Evolutionary conservation across 2,113 vertebrate genomes (phyloP).

Genomic region (Silurus asotus): DNA sequence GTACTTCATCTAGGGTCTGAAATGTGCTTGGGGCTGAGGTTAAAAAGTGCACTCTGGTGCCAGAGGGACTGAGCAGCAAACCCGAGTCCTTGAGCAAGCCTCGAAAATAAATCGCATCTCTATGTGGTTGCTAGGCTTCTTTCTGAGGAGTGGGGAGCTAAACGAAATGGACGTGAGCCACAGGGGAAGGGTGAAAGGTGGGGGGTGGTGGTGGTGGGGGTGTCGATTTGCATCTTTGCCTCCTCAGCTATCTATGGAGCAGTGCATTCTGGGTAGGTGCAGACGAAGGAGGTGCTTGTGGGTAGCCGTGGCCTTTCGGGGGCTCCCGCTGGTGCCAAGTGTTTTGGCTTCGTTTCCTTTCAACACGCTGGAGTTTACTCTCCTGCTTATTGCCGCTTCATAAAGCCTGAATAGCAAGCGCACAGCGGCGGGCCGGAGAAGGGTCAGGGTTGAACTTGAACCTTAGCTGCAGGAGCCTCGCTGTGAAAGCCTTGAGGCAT

Average conservation of each 20-base stretch:
- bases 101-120: conserved; percentile 18
- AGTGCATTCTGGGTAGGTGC: conserved; percentile 63
- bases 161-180: conserved; percentile 60
- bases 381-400: conserved; percentile 72
- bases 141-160: conserved; percentile 43
- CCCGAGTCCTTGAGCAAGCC: not conserved
- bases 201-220: conserved; percentile 57
- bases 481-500: conserved; percentile 20
- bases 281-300: conserved; percentile 46
- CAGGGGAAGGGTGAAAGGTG: conserved; percentile 20
- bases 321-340: conserved; percentile 61
- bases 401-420: conserved; percentile 67
- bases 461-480: conserved; percentile 52
- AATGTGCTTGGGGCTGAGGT: not conserved
- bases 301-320: conserved; percentile 45
- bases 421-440: conserved; percentile 67
- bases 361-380: conserved; percentile 64
- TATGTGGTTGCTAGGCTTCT: conserved; percentile 49
- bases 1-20: too few species aligned
- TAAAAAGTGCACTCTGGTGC: conserved; percentile 38
- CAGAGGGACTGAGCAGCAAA: conserved; percentile 31
- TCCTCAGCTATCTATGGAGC: conserved; percentile 52
- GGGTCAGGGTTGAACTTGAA: conserved; percentile 72
- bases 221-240: conserved; percentile 64
- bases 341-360: conserved; percentile 62